Evolutionary conservation across 2,113 vertebrate species (phyloP).

Genomic region (Vombatus ursinus): DNA sequence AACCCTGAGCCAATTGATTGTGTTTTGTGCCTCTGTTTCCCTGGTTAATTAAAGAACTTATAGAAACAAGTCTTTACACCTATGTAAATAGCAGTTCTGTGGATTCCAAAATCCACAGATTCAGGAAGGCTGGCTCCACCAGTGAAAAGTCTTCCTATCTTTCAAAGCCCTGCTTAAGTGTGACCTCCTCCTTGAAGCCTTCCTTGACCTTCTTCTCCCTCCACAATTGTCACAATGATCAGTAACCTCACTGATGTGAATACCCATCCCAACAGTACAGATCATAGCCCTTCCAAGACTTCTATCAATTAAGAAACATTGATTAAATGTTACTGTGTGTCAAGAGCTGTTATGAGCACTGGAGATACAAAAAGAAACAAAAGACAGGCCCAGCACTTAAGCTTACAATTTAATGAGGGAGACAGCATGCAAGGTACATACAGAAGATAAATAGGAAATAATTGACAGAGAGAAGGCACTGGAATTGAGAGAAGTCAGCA

Average conservation of each 20-base stretch:
- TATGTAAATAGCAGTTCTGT: not conserved
- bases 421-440: not conserved
- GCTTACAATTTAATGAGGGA: not conserved
- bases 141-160: not conserved
- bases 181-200: not conserved
- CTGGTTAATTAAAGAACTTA: not conserved
- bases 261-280: not conserved
- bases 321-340: not conserved
- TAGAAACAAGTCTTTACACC: not conserved
- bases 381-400: not conserved
- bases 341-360: not conserved
- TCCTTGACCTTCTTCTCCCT: not conserved
- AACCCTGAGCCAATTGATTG: not conserved
- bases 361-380: not conserved
- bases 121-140: not conserved
- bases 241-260: not conserved
- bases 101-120: not conserved
- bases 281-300: not conserved
- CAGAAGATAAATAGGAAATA: not conserved
- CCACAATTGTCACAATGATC: not conserved
- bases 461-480: not conserved
- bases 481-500: not conserved
- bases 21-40: not conserved
- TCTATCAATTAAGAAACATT: not conserved
- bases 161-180: not conserved